These are phyloP conservation scores for Phenganax stokvisi DNA, from an alignment of 92 coral and sea anemone species.

Conservation along the genomic window DNA sequence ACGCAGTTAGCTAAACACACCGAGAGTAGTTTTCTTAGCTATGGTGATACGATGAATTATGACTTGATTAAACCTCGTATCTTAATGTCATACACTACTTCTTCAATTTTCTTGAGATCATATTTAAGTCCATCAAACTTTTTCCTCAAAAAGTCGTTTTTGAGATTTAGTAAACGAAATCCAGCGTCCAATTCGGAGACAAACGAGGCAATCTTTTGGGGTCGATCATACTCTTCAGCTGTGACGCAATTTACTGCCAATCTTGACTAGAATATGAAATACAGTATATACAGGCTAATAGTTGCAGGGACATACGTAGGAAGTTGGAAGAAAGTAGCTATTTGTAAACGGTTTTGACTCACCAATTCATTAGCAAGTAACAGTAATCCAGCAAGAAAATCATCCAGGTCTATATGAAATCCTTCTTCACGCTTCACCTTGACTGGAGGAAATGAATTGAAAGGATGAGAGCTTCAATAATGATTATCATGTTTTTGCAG, in stretches of 20 bases:
- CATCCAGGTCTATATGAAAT: constrained; percentile 84
- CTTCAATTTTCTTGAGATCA: constrained; percentile 92
- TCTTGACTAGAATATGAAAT: constrained; percentile 65
- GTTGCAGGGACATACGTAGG: not conserved
- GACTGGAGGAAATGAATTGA: constrained; percentile 45
- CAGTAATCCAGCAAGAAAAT: constrained; percentile 79
- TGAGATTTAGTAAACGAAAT: constrained; percentile 83
- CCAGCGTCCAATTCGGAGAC: constrained; percentile 92
- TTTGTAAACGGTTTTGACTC: constrained; percentile 7
- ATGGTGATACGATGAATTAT: not conserved
- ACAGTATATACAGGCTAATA: not conserved
- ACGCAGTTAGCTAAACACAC: too few relatives aligned
- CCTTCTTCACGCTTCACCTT: constrained; percentile 68
- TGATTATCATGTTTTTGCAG: not conserved
- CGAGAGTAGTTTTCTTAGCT: too few relatives aligned
- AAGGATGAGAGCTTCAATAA: too few relatives aligned
- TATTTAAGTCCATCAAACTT: constrained; percentile 95
- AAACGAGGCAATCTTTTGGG: constrained; percentile 73
- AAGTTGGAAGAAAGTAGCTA: not conserved
- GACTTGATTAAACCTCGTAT: constrained; percentile 71
- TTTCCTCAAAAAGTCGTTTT: constrained; percentile 85
- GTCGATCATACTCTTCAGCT: constrained; percentile 76
- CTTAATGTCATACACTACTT: constrained; percentile 92
- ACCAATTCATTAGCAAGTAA: constrained; percentile 86
- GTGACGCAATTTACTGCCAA: constrained; percentile 94